phyloP scores from a whole-genome alignment of 37 sponge, comb jelly and placozoan genomes.

The Halisarca cf. caerulea region DNA sequence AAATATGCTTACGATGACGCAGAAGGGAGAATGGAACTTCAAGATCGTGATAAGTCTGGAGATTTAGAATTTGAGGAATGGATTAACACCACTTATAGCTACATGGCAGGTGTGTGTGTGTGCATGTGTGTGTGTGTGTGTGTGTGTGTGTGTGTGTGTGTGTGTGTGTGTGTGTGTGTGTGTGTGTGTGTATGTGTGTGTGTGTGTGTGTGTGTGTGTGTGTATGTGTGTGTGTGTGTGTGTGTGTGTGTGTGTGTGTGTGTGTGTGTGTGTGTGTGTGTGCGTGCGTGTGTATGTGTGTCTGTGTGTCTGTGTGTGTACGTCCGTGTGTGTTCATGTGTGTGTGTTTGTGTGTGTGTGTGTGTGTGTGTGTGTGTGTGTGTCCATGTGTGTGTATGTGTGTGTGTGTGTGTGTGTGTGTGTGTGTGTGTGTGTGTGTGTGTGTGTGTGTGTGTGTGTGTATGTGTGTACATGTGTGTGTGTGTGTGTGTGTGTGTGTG shows the following conservation, averaged over 20 bases:
- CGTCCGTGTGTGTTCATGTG: no score
- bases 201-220: conserved; percentile 16
- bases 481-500: no score
- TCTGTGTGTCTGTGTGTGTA: no score
- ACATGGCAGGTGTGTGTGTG: conserved; percentile 27
- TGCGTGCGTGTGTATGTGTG: no score
- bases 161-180: conserved; percentile 4
- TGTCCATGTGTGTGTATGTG: no score
- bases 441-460: no score
- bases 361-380: no score
- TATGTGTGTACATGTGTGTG: no score
- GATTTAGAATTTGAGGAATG: neutral
- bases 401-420: no score
- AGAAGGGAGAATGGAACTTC: neutral
- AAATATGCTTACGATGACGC: neutral
- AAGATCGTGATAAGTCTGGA: conserved; percentile 3
- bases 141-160: conserved; percentile 39
- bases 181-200: neutral
- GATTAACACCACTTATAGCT: conserved; percentile 10
- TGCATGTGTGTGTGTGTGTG: conserved; percentile 22
- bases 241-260: conserved; percentile 1
- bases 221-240: neutral
- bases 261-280: no score
- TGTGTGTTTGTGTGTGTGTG: no score
- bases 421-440: no score